Conservation (phyloP, 2,797 vertebrate species). For the Sebastes iracundus region DNA sequence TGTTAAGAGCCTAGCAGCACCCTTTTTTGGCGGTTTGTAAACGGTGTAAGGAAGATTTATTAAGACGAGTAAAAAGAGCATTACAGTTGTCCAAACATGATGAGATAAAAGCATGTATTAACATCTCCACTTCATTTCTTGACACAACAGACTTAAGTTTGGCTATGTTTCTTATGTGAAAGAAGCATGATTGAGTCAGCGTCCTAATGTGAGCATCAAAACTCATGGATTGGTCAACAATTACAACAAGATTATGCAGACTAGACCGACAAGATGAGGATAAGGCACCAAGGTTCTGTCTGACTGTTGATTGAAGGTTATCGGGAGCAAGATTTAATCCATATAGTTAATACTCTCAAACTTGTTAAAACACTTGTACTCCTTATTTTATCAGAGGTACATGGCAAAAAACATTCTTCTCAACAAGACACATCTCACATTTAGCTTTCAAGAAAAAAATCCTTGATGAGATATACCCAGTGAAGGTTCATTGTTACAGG, state of each 20-base stretch:
- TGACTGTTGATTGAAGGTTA: rapidly evolving
- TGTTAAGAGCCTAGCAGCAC: not conserved
- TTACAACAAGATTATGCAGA: not conserved
- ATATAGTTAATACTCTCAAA: not conserved
- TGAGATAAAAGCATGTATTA: not conserved
- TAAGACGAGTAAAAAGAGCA: not conserved
- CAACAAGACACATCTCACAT: not conserved
- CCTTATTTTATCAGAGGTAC: not conserved
- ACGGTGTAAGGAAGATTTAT: not conserved
- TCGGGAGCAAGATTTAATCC: not conserved
- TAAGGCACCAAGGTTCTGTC: not conserved
- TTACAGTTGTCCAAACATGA: not conserved
- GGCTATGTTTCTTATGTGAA: not conserved
- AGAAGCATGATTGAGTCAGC: not conserved
- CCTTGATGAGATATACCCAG: not conserved
- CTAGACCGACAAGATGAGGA: not conserved
- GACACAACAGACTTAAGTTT: not conserved
- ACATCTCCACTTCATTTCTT: not conserved
- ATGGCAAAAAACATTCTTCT: not conserved
- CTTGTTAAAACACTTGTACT: not conserved
- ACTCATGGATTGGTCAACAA: not conserved
- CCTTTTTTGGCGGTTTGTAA: not conserved
- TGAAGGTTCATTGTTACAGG: not conserved
- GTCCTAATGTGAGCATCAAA: not conserved
- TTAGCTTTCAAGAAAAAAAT: not conserved